phyloP scores from a whole-genome alignment of 2,888 invertebrate genomes.

The Phengaris alcon region DNA sequence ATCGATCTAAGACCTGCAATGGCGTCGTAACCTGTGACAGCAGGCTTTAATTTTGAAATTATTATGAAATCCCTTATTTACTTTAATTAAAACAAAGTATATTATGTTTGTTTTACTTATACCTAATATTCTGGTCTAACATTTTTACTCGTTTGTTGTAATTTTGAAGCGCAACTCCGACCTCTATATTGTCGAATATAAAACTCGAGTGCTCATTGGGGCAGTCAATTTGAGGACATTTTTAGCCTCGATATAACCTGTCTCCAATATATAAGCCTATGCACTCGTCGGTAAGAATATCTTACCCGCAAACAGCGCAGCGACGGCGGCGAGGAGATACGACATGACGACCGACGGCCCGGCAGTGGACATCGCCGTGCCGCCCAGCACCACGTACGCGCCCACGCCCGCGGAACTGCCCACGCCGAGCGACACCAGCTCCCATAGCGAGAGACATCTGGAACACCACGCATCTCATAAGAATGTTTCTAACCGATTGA shows the following conservation, averaged over 20 bases:
- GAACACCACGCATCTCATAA: conserved; percentile 34
- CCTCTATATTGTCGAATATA: no score
- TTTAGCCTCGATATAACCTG: no score
- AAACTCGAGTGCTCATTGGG: no score
- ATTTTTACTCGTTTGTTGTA: not conserved
- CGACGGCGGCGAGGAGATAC: conserved; percentile 92
- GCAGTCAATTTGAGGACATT: no score
- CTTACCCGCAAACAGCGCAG: conserved; percentile 91
- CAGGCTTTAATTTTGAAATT: no score
- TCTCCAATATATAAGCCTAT: not conserved
- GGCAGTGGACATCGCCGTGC: conserved; percentile 85
- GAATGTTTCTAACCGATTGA: no score
- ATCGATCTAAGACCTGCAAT: no score
- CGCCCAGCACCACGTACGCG: conserved; percentile 91
- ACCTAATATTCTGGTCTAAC: no score
- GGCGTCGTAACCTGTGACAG: no score
- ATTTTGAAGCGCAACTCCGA: not conserved
- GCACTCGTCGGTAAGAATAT: not conserved
- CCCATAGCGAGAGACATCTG: conserved; percentile 85
- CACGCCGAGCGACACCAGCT: conserved; percentile 88
- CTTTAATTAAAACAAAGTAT: no score
- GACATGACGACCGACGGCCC: conserved; percentile 93
- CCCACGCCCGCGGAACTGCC: conserved; percentile 93
- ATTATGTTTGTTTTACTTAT: no score
- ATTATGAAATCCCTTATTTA: no score